Base-by-base conservation (phyloP, 1,140 invertebrate genomes). In the Diuraphis noxia region DNA sequence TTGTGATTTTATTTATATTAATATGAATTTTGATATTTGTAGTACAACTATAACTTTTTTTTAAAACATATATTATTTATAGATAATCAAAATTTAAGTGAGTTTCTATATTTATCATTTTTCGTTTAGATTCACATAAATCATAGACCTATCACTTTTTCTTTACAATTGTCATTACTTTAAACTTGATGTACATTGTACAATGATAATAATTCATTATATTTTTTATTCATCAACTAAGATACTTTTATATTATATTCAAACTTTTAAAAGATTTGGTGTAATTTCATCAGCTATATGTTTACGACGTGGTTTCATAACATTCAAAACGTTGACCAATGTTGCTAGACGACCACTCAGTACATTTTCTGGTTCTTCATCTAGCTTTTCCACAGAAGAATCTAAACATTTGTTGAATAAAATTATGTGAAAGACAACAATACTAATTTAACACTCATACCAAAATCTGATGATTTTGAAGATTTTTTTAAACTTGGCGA, bases 301-400 rank as follows among this genome's bases (percentile, higher is more conserved):
- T n/a, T 91, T 91, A 46, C 89, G 89, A 10, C 77, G 40, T 40
- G 89, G 89, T 81, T 91, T 91, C 23, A 91, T 91, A 13, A 91
- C 77, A 91, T 81, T 91, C 23, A 91, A 81, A 30, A 91, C 72
- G n/a, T 91, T 91, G 2, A 91, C 89, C 17, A 91, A 40, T 46
- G 89, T 91, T 79, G 89, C 89, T 52, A 91, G 10, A 49, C 89
- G 63, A 41, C 77, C 72, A 49, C 89, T 81, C 2, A 91, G 52
- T 38, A 91, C 77, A 52, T 91, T 91, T 56, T 91, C 89, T 40
- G 89, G 89, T 91, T 91, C 89, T 91, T 91, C 89, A 10, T 79
- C 40, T 38, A 91, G 10, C 17, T 91, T 91, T 91, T 91, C 89
- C 4, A 52, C 88, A 38, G 89, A 91, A 36, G 89, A 91, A 91